These are phyloP conservation scores for Nebria ingens DNA, from an alignment of 1,140 invertebrate species.

Conservation along the genomic window DNA sequence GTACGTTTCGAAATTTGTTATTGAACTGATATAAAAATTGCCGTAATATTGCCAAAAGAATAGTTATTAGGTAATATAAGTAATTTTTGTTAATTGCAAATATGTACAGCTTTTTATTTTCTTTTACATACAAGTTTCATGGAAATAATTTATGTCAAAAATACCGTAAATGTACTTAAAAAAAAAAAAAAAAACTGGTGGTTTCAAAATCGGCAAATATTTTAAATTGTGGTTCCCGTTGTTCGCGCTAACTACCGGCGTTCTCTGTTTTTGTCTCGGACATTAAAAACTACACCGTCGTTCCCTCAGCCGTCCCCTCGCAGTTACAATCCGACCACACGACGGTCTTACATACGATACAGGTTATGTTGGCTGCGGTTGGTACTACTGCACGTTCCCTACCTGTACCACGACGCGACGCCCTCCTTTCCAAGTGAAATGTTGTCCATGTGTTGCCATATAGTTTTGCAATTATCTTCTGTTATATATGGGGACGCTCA, in stretches of 20 bases:
- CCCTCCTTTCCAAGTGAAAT: conserved; percentile 6
- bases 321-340: not conserved
- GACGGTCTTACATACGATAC: not conserved
- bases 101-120: too few relatives aligned
- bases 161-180: not conserved
- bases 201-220: not conserved
- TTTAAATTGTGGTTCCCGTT: conserved; percentile 9
- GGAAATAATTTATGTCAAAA: not conserved
- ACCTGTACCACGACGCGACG: not conserved
- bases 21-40: too few relatives aligned
- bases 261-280: conserved; percentile 2
- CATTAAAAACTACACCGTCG: not conserved
- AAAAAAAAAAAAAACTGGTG: not conserved
- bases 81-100: too few relatives aligned
- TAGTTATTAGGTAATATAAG: too few relatives aligned
- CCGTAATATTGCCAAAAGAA: too few relatives aligned
- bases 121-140: too few relatives aligned
- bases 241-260: not conserved
- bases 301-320: not conserved
- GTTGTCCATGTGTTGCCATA: conserved; percentile 1
- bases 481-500: conserved; percentile 1
- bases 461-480: conserved; percentile 6
- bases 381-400: not conserved
- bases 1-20: too few relatives aligned
- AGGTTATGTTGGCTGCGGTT: not conserved